Conservation (phyloP, 2,797 vertebrate genomes). For the Galagoides demidoff region DNA sequence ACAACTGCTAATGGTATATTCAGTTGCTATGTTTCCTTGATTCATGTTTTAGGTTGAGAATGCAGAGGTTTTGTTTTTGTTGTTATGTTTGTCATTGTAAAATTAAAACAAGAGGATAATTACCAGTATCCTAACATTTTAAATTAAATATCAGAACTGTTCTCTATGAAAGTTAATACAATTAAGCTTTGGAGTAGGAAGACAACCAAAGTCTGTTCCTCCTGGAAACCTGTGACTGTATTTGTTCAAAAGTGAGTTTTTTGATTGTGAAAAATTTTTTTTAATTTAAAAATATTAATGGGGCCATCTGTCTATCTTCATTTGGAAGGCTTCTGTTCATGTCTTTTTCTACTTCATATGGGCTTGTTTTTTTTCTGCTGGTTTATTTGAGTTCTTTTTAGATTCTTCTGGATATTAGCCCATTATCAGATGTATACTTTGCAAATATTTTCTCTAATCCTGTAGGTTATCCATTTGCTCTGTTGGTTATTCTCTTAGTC, state of each 20-base stretch:
- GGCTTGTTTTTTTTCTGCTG: neutral
- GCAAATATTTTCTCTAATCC: neutral
- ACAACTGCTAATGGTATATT: neutral
- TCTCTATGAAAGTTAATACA: neutral
- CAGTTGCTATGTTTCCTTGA: neutral
- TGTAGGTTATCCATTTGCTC: neutral
- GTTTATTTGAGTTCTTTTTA: neutral
- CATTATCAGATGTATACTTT: neutral
- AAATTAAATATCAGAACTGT: constrained; percentile 21
- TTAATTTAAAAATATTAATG: too few species aligned
- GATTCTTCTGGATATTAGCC: neutral
- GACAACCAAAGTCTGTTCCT: neutral
- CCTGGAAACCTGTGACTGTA: neutral
- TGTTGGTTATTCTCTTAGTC: neutral
- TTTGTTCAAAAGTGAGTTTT: neutral
- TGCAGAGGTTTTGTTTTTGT: neutral
- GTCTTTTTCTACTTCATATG: neutral
- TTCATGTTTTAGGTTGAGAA: neutral
- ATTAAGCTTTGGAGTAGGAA: neutral
- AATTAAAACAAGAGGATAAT: constrained; percentile 21
- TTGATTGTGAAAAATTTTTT: neutral
- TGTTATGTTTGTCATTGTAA: neutral
- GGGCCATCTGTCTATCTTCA: too few species aligned
- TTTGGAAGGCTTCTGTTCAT: too few species aligned
- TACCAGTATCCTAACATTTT: neutral